phyloP scores from a whole-genome alignment of 2,888 invertebrate genomes.

The Cetonia aurata region DNA sequence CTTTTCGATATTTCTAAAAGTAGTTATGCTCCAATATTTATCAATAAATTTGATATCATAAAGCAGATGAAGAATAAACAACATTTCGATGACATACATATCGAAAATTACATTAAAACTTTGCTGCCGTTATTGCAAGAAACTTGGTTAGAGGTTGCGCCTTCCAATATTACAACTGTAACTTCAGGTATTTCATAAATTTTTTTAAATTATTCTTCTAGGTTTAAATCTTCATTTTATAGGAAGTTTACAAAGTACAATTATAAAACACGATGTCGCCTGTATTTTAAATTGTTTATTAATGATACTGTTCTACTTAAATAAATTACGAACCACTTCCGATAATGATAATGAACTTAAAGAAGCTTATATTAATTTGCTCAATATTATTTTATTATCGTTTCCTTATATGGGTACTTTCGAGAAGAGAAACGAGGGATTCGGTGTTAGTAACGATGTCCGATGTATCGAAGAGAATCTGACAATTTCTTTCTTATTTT shows the following conservation, averaged over 20 bases:
- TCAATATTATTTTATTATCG: constrained; percentile 70
- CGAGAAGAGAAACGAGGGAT: constrained; percentile 64
- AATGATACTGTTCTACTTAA: constrained; percentile 74
- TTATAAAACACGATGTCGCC: constrained; percentile 75
- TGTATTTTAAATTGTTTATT: constrained; percentile 74
- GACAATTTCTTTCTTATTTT: constrained; percentile 69
- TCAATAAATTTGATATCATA: constrained; percentile 25
- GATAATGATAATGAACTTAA: constrained; percentile 62
- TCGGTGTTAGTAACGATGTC: constrained; percentile 63
- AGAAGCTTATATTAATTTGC: constrained; percentile 70
- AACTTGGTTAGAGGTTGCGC: constrained; percentile 86
- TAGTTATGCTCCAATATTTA: constrained; percentile 21
- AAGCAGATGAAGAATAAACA: background rate
- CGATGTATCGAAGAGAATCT: constrained; percentile 71
- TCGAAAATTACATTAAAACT: constrained; percentile 71
- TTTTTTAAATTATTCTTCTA: constrained; percentile 3
- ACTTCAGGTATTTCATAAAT: constrained; percentile 16
- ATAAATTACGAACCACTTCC: constrained; percentile 23
- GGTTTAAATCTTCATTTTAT: constrained; percentile 15
- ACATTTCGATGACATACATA: background rate
- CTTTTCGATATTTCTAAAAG: constrained; percentile 14
- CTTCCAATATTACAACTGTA: constrained; percentile 58
- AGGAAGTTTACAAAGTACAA: constrained; percentile 55
- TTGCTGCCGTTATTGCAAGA: constrained; percentile 84
- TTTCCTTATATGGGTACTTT: constrained; percentile 70